Evolutionary conservation across 2,797 vertebrate genomes (phyloP).

Genomic region (Acridotheres tristis): DNA sequence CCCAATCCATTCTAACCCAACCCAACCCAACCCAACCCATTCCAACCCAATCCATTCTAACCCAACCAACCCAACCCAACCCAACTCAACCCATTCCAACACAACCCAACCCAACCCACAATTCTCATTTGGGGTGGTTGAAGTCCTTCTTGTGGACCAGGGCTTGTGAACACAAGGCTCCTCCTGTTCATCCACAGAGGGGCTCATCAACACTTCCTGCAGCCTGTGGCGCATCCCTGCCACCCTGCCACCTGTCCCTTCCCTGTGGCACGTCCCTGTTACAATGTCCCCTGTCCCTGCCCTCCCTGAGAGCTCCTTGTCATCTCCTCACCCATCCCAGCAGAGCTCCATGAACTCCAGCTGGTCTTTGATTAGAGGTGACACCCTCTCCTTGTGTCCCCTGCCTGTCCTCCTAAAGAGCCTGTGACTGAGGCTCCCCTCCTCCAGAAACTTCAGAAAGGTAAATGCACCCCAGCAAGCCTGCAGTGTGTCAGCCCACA

Average conservation of each 20-base stretch:
- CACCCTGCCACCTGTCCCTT: neutral
- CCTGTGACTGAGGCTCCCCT: neutral
- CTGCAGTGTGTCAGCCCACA: fast-evolving
- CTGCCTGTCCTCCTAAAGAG: too few relatives aligned
- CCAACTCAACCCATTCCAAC: too few relatives aligned
- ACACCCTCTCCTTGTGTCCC: fast-evolving
- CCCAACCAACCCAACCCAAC: too few relatives aligned
- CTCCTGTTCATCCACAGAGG: too few relatives aligned
- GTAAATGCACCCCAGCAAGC: neutral
- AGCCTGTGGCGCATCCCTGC: neutral
- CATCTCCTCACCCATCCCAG: neutral
- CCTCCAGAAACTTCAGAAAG: neutral
- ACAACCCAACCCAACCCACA: neutral
- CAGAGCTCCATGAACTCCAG: neutral
- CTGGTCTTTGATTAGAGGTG: neutral
- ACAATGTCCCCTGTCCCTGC: too few relatives aligned
- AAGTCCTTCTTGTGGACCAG: neutral
- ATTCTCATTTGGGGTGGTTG: neutral
- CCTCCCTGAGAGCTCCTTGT: neutral
- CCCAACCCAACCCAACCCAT: neutral
- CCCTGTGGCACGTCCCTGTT: neutral
- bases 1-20: too few relatives aligned
- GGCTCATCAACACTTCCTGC: neutral
- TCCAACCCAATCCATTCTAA: too few relatives aligned
- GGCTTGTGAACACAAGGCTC: neutral